Conservation (phyloP, 2,888 invertebrate genomes). For the Lochmaea capreae region DNA sequence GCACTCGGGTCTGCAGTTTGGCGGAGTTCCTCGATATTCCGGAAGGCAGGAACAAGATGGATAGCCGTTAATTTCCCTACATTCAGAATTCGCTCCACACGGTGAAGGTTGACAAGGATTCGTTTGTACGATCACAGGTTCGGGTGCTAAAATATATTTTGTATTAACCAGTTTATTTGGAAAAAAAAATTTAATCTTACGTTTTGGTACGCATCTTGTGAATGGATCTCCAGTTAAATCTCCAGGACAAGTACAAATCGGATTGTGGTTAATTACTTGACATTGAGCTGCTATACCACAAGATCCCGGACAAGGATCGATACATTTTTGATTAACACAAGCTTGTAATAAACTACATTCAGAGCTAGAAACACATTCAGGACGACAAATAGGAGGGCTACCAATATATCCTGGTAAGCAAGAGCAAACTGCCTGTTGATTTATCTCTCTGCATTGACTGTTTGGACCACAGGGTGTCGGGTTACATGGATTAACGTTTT, state of each 20-base stretch:
- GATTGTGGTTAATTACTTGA: constrained; percentile 78
- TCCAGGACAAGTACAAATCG: constrained; percentile 75
- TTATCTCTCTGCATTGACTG: constrained; percentile 78
- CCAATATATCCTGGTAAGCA: constrained; percentile 76
- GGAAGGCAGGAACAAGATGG: constrained; percentile 78
- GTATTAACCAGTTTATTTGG: constrained; percentile 11
- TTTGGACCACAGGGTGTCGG: constrained; percentile 82
- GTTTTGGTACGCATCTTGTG: constrained; percentile 67
- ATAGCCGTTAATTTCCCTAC: constrained; percentile 71
- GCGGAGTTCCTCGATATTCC: constrained; percentile 76
- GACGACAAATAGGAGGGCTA: constrained; percentile 77
- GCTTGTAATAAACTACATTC: constrained; percentile 78
- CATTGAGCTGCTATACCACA: constrained; percentile 82
- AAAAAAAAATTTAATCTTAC: constrained; percentile 37
- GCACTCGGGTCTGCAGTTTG: constrained; percentile 81
- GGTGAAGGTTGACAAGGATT: constrained; percentile 77
- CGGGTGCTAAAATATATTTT: constrained; percentile 49
- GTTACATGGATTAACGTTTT: constrained; percentile 70
- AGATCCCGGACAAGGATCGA: constrained; percentile 77
- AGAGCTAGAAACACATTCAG: constrained; percentile 78
- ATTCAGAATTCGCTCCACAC: constrained; percentile 75
- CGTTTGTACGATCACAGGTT: constrained; percentile 59
- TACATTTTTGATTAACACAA: constrained; percentile 76
- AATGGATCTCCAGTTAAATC: constrained; percentile 76
- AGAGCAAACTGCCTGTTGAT: constrained; percentile 79